Evolutionary conservation across 2,797 vertebrate genomes (phyloP).

Genomic region (Pristis pectinata): DNA sequence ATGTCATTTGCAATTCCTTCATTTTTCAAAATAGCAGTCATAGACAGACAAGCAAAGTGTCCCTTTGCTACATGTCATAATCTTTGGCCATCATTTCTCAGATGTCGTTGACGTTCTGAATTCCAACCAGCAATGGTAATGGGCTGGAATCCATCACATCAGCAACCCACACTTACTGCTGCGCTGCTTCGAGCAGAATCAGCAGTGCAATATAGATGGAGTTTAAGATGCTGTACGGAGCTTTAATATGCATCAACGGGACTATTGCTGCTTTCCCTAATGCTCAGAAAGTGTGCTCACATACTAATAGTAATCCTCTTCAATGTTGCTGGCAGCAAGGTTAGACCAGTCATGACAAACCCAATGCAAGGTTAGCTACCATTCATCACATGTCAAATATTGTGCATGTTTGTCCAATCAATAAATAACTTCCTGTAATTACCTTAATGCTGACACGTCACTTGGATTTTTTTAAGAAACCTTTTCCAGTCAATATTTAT

Average conservation of each 20-base stretch:
- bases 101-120: neutral
- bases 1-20: neutral
- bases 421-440: neutral
- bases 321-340: neutral
- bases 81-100: neutral
- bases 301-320: neutral
- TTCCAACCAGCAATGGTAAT: neutral
- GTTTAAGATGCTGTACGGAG: neutral
- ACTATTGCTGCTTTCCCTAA: neutral
- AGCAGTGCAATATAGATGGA: neutral
- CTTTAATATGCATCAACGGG: neutral
- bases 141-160: neutral
- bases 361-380: too few species aligned
- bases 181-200: neutral
- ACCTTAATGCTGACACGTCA: neutral
- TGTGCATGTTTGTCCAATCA: neutral
- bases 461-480: neutral
- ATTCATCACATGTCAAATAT: constrained; percentile 5
- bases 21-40: neutral
- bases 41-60: neutral
- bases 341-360: neutral
- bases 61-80: constrained; percentile 9
- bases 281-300: neutral
- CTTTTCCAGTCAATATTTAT: neutral
- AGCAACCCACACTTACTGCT: neutral